Percentiles rank a stretch among this genome's conserved stretches.
Conservation (phyloP, 2,888 invertebrate species). For the Mantis religiosa region DNA sequence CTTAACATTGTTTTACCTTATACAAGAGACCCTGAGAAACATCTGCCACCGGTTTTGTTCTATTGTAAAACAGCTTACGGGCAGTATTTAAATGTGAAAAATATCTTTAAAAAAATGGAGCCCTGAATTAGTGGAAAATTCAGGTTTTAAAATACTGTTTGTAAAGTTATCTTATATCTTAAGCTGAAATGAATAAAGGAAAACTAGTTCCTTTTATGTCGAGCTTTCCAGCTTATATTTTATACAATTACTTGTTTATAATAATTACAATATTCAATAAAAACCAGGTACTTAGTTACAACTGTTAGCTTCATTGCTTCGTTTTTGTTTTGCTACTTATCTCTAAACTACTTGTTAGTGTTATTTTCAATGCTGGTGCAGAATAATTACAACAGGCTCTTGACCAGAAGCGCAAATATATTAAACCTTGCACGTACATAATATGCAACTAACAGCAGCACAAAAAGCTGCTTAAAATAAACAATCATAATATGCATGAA, state of each 20-base stretch:
- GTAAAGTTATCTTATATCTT: conserved; percentile 17
- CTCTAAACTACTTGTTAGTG: conserved; percentile 2
- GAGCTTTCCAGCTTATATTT: conserved; percentile 20
- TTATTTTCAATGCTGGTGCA: background rate
- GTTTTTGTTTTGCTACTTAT: conserved; percentile 1
- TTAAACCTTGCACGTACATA: background rate
- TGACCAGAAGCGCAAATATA: background rate
- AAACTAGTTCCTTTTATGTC: conserved; percentile 11
- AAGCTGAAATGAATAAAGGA: conserved; percentile 20
- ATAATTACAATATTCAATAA: conserved; percentile 28
- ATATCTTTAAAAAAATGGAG: conserved; percentile 7
- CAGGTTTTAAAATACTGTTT: conserved; percentile 24
- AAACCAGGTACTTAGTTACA: conserved; percentile 31
- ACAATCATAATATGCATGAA: background rate
- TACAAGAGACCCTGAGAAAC: conserved; percentile 16
- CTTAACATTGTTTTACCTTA: conserved; percentile 11
- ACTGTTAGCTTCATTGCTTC: conserved; percentile 22
- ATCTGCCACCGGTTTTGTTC: conserved; percentile 14
- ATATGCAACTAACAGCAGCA: background rate
- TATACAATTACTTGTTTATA: conserved; percentile 25
- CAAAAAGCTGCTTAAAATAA: background rate
- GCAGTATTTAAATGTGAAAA: conserved; percentile 14
- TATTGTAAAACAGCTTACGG: conserved; percentile 16
- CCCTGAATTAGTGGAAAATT: conserved; percentile 7
- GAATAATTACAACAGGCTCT: background rate